Conservation (phyloP, 92 coral and sea anemone genomes). For the Meandrina meandrites region DNA sequence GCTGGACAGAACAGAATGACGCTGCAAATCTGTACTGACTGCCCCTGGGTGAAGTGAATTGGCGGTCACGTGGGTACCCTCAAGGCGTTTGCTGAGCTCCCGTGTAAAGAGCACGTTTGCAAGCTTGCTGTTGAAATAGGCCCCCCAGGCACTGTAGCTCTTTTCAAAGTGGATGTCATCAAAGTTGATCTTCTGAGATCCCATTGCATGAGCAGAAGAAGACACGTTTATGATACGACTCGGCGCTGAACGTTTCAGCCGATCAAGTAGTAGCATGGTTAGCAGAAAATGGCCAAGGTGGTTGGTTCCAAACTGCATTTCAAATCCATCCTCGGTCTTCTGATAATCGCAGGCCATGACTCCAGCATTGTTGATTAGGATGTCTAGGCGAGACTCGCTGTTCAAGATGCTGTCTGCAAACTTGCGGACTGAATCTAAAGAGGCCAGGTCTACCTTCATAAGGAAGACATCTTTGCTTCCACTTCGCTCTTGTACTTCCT, state of each 20-base stretch:
- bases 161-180: slow-evolving; percentile 65
- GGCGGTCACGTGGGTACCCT: slow-evolving; percentile 79
- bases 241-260: slow-evolving; percentile 68
- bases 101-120: slow-evolving; percentile 86
- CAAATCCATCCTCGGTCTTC: slow-evolving; percentile 85
- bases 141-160: slow-evolving; percentile 57
- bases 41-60: slow-evolving; percentile 82
- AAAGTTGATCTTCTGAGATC: slow-evolving; percentile 57
- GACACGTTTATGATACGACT: slow-evolving; percentile 79
- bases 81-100: slow-evolving; percentile 77
- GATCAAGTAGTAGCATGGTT: slow-evolving; percentile 75
- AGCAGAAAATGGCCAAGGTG: slow-evolving; percentile 95
- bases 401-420: slow-evolving; percentile 80
- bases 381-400: slow-evolving; percentile 74
- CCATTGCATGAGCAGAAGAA: slow-evolving; percentile 53
- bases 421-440: slow-evolving; percentile 74
- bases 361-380: slow-evolving; percentile 93
- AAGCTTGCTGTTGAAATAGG: slow-evolving; percentile 81
- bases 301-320: slow-evolving; percentile 85
- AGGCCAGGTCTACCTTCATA: slow-evolving; percentile 80
- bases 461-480: slow-evolving; percentile 63
- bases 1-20: slow-evolving; percentile 53
- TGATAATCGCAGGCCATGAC: slow-evolving; percentile 63
- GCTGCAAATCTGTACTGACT: slow-evolving; percentile 55
- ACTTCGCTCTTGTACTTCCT: slow-evolving; percentile 64